phyloP scores from a whole-genome alignment of 2,113 vertebrate genomes.

The Orientallactaga bullata region DNA sequence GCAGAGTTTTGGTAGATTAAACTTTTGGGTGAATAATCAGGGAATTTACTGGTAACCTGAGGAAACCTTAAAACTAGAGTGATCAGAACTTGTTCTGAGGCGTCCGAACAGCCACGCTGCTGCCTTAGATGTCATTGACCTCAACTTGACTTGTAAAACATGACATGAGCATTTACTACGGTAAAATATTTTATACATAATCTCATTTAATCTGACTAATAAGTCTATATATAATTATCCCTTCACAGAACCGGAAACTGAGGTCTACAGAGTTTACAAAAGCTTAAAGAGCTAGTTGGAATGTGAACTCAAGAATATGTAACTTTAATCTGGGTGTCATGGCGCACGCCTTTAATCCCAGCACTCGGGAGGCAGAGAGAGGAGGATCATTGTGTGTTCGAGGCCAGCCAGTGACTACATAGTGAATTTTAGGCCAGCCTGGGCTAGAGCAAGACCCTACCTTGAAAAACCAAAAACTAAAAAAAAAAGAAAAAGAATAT shows the following conservation, averaged over 20 bases:
- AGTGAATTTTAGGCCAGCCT: no score
- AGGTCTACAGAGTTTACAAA: background rate
- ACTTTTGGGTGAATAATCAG: background rate
- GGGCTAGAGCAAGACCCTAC: no score
- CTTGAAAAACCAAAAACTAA: no score
- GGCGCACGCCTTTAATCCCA: no score
- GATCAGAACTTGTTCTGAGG: background rate
- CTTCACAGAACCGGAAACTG: background rate
- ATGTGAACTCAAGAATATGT: background rate
- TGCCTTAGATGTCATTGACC: background rate
- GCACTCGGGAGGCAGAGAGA: no score
- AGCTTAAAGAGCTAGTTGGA: background rate
- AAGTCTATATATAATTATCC: background rate
- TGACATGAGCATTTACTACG: background rate
- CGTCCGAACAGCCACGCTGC: background rate
- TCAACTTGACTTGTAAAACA: background rate
- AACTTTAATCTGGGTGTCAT: background rate
- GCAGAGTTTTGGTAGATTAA: background rate
- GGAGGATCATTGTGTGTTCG: no score
- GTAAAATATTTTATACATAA: background rate
- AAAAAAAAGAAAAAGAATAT: no score
- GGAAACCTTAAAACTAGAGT: background rate
- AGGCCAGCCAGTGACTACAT: no score
- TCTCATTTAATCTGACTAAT: background rate
- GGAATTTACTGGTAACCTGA: background rate